These are phyloP conservation scores for Octopus bimaculoides DNA, from an alignment of 1,140 invertebrate genomes.

Conservation along the genomic window DNA sequence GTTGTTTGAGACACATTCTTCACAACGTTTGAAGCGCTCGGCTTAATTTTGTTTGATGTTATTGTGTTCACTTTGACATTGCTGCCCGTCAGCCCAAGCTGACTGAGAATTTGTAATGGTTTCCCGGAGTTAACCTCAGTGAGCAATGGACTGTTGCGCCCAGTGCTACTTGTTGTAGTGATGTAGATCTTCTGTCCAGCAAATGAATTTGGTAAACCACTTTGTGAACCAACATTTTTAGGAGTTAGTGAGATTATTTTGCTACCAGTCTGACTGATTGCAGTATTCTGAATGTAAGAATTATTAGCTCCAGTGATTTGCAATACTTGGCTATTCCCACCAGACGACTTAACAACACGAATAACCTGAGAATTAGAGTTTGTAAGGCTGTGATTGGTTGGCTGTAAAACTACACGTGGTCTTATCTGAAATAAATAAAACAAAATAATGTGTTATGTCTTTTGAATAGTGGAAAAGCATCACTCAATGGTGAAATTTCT, in stretches of 20 bases:
- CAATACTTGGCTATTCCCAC: background rate
- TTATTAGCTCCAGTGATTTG: constrained; percentile 6
- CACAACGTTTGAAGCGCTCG: constrained; percentile 8
- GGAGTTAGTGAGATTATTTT: background rate
- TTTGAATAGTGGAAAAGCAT: too few relatives aligned
- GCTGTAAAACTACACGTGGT: constrained; percentile 1
- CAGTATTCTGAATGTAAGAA: background rate
- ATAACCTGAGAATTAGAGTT: background rate
- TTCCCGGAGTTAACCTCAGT: constrained; percentile 1
- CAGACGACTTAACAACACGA: constrained; percentile 12
- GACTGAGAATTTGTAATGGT: constrained; percentile 27
- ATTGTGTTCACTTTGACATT: constrained; percentile 18
- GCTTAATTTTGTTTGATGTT: background rate
- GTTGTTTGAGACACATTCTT: background rate
- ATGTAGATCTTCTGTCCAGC: constrained; percentile 5
- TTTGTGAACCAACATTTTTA: constrained; percentile 5
- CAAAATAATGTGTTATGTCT: background rate
- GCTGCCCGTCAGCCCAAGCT: constrained; percentile 18
- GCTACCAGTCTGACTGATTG: background rate
- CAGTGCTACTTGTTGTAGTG: background rate
- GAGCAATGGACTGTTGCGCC: constrained; percentile 7
- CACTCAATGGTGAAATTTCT: too few relatives aligned
- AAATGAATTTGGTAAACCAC: background rate
- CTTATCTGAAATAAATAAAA: background rate
- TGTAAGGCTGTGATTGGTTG: constrained; percentile 5